Percentiles rank a stretch among this genome's conserved stretches.
These are phyloP conservation scores for Gandaritis pyraliata DNA, from an alignment of 2,888 invertebrate genomes.

Conservation along the genomic window DNA sequence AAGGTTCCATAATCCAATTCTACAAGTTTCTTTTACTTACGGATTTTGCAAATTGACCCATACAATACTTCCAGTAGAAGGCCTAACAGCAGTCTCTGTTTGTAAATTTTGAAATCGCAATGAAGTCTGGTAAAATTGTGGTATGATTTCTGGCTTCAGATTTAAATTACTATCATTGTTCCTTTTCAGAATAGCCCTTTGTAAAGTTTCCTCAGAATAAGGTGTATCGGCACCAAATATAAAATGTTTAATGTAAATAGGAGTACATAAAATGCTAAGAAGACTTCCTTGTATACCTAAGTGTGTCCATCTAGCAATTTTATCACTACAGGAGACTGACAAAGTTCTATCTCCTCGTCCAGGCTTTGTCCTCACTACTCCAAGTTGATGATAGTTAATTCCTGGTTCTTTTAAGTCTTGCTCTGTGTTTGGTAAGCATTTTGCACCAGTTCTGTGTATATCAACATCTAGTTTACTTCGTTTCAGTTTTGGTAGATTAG, in stretches of 20 bases:
- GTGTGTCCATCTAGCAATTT: slow-evolving; percentile 94
- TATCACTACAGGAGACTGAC: slow-evolving; percentile 97
- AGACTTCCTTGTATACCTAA: slow-evolving; percentile 94
- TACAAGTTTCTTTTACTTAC: slow-evolving; percentile 51
- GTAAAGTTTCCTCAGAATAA: slow-evolving; percentile 84
- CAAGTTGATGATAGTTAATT: slow-evolving; percentile 86
- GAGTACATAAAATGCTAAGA: slow-evolving; percentile 86
- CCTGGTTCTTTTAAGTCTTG: slow-evolving; percentile 86
- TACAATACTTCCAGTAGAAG: slow-evolving; percentile 69
- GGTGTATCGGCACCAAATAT: slow-evolving; percentile 88
- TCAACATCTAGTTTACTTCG: slow-evolving; percentile 53
- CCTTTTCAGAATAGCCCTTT: slow-evolving; percentile 80
- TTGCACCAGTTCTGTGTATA: slow-evolving; percentile 94
- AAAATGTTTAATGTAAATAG: slow-evolving; percentile 88
- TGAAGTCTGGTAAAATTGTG: slow-evolving; percentile 59
- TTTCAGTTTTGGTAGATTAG: slow-evolving; percentile 50
- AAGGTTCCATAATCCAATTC: too few relatives aligned
- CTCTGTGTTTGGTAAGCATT: slow-evolving; percentile 85
- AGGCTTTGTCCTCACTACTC: slow-evolving; percentile 93
- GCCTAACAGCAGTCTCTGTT: slow-evolving; percentile 49
- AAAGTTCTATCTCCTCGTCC: slow-evolving; percentile 95
- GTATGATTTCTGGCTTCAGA: slow-evolving; percentile 41
- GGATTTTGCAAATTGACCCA: slow-evolving; percentile 58
- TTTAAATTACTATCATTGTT: slow-evolving; percentile 36
- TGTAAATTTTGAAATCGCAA: slow-evolving; percentile 56